phyloP scores from a whole-genome alignment of 2,888 invertebrate genomes.

The Phlogophora meticulosa region DNA sequence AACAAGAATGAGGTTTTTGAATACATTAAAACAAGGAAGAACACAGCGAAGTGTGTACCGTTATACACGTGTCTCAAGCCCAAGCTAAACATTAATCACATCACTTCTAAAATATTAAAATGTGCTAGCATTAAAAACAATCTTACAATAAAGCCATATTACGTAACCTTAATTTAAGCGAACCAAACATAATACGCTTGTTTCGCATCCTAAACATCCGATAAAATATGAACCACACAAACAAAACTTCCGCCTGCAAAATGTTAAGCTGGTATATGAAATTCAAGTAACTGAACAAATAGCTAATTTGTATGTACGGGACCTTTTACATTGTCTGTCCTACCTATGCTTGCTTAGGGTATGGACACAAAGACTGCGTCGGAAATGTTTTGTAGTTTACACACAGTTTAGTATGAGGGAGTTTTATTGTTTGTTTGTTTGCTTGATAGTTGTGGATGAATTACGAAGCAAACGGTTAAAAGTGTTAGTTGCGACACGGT shows the following conservation, averaged over 20 bases:
- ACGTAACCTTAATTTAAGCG: too few relatives aligned
- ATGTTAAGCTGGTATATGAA: constrained; percentile 38
- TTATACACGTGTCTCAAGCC: too few relatives aligned
- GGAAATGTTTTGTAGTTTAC: constrained; percentile 29
- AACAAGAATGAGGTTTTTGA: too few relatives aligned
- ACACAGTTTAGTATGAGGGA: constrained; percentile 21
- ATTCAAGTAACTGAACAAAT: constrained; percentile 53
- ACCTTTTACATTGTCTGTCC: constrained; percentile 55
- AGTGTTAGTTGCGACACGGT: too few relatives aligned
- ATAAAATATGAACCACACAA: constrained; percentile 47
- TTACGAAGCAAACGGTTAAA: background rate
- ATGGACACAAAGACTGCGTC: constrained; percentile 21
- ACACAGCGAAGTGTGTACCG: too few relatives aligned
- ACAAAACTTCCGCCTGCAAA: constrained; percentile 48
- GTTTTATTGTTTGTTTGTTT: constrained; percentile 15
- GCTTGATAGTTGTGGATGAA: constrained; percentile 8
- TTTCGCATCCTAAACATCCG: constrained; percentile 19
- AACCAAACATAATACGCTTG: constrained; percentile 23
- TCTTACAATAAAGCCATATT: too few relatives aligned
- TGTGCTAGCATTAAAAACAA: too few relatives aligned
- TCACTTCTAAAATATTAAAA: too few relatives aligned
- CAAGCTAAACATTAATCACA: too few relatives aligned
- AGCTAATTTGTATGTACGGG: constrained; percentile 56
- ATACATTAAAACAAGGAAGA: too few relatives aligned
- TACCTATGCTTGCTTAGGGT: constrained; percentile 51